These are phyloP conservation scores for Odiellus spinosus DNA, from an alignment of 2,888 invertebrate genomes.

Conservation along the genomic window DNA sequence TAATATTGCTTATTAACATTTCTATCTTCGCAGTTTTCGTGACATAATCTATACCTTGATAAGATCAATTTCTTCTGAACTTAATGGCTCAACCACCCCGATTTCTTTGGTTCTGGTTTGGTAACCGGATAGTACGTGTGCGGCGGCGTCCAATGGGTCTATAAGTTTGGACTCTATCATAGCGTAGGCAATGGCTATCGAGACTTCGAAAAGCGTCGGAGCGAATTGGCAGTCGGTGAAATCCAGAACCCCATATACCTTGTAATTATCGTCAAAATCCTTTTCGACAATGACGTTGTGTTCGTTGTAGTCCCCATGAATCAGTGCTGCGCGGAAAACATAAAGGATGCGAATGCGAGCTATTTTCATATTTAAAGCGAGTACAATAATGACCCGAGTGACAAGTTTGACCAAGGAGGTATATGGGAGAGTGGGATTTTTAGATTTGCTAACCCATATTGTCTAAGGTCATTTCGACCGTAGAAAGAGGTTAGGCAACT, in stretches of 20 bases:
- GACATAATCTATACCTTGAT: no score
- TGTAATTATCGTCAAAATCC: not conserved
- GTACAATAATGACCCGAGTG: no score
- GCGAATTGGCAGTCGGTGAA: not conserved
- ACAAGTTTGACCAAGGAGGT: no score
- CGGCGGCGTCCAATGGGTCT: not conserved
- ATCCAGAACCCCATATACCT: not conserved
- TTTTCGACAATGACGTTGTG: not conserved
- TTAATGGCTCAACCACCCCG: not conserved
- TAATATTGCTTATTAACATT: no score
- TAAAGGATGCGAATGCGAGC: no score
- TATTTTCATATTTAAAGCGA: no score
- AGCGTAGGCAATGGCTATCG: not conserved
- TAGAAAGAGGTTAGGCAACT: no score
- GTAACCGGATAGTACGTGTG: not conserved
- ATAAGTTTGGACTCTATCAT: not conserved
- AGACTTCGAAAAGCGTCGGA: not conserved
- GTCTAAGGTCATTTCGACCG: no score
- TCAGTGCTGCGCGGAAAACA: not conserved
- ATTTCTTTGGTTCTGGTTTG: not conserved
- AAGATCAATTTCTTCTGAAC: no score
- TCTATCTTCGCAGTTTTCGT: no score
- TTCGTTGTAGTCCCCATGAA: slow-evolving; percentile 1
- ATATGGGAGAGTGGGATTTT: no score
- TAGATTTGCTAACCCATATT: no score